Base-by-base conservation (phyloP, 2,797 vertebrate species). In the Danionella dracula region DNA sequence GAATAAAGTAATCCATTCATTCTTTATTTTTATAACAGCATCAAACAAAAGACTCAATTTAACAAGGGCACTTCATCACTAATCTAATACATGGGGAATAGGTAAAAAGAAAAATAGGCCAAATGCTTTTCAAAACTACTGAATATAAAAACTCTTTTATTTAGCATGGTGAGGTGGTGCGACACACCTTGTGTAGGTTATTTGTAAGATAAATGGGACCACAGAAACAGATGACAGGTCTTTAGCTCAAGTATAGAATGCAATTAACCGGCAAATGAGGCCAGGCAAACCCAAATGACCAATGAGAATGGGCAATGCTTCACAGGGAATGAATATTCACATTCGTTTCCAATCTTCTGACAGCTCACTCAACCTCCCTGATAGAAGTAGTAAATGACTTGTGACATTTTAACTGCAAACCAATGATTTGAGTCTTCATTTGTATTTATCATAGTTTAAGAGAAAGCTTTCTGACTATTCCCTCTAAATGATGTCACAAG, bases 221-320 rank as follows among this genome's bases (percentile, higher is more conserved):
- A 82, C 78, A 84, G 86, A 87, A 89, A 89, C 88, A 88, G 83
- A 88, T 90, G 89, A 90, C 89, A 90, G 88, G 86, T 89, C 86
- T 88, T 89, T 89, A 89, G 84, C 88, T 90, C 85, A 87, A 87
- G 85, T 88, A 89, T 85, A 88, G 93, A 93, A 93, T 88, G 90
- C 89, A 94, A 93, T 95, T 94, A 95, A 92, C 88, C 88, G 90
- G 91, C 86, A 93, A 93, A 93, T 93, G 92, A 93, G 88, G 82
- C 88, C 89, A 90, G 85, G 84, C 85, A 88, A 91, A 90, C 79
- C 76, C 87, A 89, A 88, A 86, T 85, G 90, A 92, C 90, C 87
- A 92, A 87, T 90, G 83, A 77, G 90, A 83, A 81, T 76, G 76
- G 87, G 88, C 86, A 86, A 89, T 89, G 89, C 83, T 82, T 80